Conservation (phyloP, 1,140 invertebrate genomes). For the Oedothorax gibbosus region DNA sequence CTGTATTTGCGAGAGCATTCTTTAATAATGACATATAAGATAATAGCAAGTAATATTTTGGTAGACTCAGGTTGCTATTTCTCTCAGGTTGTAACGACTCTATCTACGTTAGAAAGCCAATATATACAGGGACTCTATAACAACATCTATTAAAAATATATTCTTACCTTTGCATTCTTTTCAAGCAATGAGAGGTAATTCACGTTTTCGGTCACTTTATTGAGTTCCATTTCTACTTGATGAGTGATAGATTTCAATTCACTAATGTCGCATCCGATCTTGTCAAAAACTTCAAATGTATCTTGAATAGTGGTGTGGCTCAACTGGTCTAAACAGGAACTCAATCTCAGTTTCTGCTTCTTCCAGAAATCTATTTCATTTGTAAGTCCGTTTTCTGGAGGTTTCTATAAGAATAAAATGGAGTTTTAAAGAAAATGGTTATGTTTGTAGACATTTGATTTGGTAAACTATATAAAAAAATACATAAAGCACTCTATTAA, state of each 20-base stretch:
- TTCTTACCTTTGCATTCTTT: neutral
- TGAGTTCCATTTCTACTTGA: neutral
- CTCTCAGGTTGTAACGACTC: neutral
- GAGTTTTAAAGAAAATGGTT: neutral
- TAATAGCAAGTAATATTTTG: no score
- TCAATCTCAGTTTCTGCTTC: constrained; percentile 7
- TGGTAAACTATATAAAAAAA: no score
- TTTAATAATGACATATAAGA: no score
- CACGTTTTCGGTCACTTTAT: neutral
- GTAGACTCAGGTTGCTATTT: no score
- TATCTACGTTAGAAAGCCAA: neutral
- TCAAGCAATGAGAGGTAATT: constrained; percentile 10
- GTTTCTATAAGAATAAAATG: neutral
- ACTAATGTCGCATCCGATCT: neutral
- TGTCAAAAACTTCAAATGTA: constrained; percentile 9
- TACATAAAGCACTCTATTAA: no score
- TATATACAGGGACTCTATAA: neutral
- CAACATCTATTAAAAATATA: neutral
- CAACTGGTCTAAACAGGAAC: constrained; percentile 13
- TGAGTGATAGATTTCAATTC: constrained; percentile 1
- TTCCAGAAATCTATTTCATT: constrained; percentile 36
- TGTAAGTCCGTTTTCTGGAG: neutral
- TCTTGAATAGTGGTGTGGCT: constrained; percentile 2
- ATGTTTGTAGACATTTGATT: no score
- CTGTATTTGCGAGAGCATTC: no score